A percentile compares a stretch with the other conserved stretches of the same genome.
Conservation (phyloP, 2,113 vertebrate species). For the Paedocypris sp. region DNA sequence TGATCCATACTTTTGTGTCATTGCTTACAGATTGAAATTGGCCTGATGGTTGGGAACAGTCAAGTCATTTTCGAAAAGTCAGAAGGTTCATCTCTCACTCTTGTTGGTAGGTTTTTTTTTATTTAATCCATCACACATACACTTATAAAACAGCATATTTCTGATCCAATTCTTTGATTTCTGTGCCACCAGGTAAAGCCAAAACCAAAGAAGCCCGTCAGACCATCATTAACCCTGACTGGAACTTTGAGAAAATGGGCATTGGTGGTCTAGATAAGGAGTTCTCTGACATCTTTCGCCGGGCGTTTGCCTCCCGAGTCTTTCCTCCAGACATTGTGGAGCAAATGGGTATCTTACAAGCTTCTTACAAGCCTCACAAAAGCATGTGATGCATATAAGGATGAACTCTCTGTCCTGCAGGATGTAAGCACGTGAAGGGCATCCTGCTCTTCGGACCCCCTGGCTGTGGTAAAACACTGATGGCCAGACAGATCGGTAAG, state of each 20-base stretch:
- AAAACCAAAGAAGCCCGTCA: conserved; percentile 94
- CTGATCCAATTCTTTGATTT: not conserved
- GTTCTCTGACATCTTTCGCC: conserved; percentile 91
- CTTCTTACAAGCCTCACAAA: not conserved
- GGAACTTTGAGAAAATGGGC: conserved; percentile 99
- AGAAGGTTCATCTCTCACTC: conserved; percentile 85
- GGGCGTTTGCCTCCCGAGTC: conserved; percentile 92
- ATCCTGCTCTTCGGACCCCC: conserved; percentile 90
- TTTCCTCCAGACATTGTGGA: conserved; percentile 97
- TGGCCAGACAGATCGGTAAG: conserved; percentile 96
- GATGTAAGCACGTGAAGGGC: conserved; percentile 96
- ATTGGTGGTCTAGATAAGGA: conserved; percentile 94
- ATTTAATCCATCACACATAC: not conserved
- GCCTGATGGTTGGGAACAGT: conserved; percentile 89
- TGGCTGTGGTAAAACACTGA: conserved; percentile 92
- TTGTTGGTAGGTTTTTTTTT: conserved; percentile 70
- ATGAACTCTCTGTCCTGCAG: conserved; percentile 44
- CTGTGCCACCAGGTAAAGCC: conserved; percentile 70
- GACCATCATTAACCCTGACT: conserved; percentile 96
- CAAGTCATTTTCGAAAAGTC: conserved; percentile 98
- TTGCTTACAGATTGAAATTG: conserved; percentile 84
- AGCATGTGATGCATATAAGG: not conserved
- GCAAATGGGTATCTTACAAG: conserved; percentile 79
- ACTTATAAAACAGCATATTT: not conserved
- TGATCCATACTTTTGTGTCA: too few relatives aligned